These are phyloP conservation scores for Schizopygopsis malacanthus DNA, from an alignment of 2,797 vertebrate genomes.

Conservation along the genomic window DNA sequence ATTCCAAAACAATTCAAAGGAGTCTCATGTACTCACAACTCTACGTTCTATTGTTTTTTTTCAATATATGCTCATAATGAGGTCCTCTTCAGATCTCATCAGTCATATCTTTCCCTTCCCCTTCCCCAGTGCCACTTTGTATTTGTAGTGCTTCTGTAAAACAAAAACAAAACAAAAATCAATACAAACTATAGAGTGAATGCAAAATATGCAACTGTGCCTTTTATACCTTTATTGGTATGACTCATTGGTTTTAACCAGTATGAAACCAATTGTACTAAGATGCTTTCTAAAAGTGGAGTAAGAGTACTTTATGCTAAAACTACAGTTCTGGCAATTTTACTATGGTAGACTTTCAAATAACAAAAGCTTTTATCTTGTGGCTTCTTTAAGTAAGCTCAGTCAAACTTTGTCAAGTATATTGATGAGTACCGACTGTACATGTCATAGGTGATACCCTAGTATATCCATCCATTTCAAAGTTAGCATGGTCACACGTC, in stretches of 20 bases:
- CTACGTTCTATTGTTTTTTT: slow-evolving; percentile 78
- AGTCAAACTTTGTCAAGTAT: slow-evolving; percentile 79
- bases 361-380: slow-evolving; percentile 76
- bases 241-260: slow-evolving; percentile 88
- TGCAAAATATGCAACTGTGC: slow-evolving; percentile 99
- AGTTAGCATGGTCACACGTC: slow-evolving; percentile 69
- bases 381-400: slow-evolving; percentile 86
- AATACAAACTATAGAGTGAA: slow-evolving; percentile 85
- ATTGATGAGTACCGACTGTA: slow-evolving; percentile 63
- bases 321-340: slow-evolving; percentile 79
- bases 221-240: slow-evolving; percentile 98
- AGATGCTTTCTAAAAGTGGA: slow-evolving; percentile 83
- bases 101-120: slow-evolving; percentile 76
- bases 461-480: slow-evolving; percentile 67
- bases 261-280: slow-evolving; percentile 80
- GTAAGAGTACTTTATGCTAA: slow-evolving; percentile 79
- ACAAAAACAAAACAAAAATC: slow-evolving; percentile 61
- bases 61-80: slow-evolving; percentile 59
- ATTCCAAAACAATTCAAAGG: slow-evolving; percentile 68
- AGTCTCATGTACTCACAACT: slow-evolving; percentile 73
- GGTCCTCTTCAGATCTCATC: slow-evolving; percentile 38
- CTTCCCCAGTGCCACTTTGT: slow-evolving; percentile 90
- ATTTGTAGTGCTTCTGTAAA: slow-evolving; percentile 94
- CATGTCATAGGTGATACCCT: slow-evolving; percentile 60
- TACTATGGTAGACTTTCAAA: slow-evolving; percentile 79